These are phyloP conservation scores for Capromys pilorides DNA, from an alignment of 2,797 vertebrate genomes.

Conservation along the genomic window DNA sequence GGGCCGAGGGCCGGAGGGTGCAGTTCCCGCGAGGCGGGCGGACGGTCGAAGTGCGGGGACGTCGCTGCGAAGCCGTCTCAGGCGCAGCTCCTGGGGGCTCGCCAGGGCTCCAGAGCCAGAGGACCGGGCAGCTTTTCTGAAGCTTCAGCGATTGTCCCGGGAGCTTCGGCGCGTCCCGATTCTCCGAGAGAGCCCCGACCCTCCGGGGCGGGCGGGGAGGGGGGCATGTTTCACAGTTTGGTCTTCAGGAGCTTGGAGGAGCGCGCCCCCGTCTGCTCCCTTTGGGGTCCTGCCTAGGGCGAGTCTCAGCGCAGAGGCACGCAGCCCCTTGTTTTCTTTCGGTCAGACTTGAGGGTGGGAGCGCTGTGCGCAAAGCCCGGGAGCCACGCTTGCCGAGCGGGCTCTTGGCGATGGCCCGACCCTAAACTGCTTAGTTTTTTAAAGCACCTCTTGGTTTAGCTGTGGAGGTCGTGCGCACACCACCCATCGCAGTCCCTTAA, in stretches of 20 bases:
- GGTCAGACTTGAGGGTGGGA: neutral
- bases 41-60: neutral
- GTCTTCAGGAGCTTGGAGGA: neutral
- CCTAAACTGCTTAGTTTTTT: neutral
- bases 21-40: neutral
- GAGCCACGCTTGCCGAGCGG: neutral
- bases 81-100: neutral
- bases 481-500: neutral
- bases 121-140: neutral
- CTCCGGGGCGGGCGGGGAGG: neutral
- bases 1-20: neutral
- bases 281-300: neutral
- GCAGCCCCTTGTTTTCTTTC: slow-evolving; percentile 57
- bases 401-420: neutral
- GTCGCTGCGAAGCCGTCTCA: neutral
- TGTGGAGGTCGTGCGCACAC: neutral
- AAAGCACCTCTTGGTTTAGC: neutral
- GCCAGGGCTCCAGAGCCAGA: neutral
- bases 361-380: slow-evolving; percentile 58
- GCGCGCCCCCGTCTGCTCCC: neutral
- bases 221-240: neutral
- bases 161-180: neutral
- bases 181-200: neutral
- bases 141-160: neutral
- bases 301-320: slow-evolving; percentile 24